These are phyloP conservation scores for Calliphora vicina DNA, from an alignment of 1,140 invertebrate species.

Conservation along the genomic window DNA sequence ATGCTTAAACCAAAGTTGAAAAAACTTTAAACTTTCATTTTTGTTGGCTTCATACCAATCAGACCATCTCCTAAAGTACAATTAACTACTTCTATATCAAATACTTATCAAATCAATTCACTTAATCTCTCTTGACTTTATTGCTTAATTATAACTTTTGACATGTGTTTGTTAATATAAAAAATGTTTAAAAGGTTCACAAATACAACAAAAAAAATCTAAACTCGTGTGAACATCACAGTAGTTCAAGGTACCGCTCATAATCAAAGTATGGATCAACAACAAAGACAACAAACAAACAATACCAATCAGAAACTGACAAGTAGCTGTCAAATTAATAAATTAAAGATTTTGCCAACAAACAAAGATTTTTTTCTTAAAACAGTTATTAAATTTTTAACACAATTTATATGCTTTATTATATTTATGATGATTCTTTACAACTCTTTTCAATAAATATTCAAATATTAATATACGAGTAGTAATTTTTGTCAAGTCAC, in stretches of 20 bases:
- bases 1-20: no score
- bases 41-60: no score
- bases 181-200: background rate
- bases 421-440: background rate
- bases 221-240: background rate
- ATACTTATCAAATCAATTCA: no score
- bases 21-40: no score
- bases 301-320: background rate
- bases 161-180: no score
- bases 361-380: background rate
- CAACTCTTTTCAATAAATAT: no score
- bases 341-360: background rate
- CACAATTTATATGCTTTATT: background rate
- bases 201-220: background rate
- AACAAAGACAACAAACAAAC: background rate
- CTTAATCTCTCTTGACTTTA: no score
- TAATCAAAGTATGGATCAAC: background rate
- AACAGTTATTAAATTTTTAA: background rate
- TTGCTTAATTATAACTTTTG: no score
- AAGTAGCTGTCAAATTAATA: background rate
- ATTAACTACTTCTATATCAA: no score
- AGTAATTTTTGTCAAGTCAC: no score
- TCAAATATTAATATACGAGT: no score
- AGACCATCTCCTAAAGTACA: no score
- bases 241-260: background rate